Evolutionary conservation across 2,113 vertebrate species (phyloP).

Genomic region (Crotalus tigris): DNA sequence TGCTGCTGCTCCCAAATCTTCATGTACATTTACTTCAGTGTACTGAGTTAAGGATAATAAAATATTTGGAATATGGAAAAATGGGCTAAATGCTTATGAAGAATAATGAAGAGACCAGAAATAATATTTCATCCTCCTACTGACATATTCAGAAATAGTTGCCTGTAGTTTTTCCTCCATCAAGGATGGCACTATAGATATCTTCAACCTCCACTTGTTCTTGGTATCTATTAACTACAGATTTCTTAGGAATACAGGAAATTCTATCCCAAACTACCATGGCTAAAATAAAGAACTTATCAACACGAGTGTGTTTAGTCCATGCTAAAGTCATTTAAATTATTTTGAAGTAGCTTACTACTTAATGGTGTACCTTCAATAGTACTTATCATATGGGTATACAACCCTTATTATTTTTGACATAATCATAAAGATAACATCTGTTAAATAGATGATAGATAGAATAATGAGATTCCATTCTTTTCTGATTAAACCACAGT

Average conservation of each 20-base stretch:
- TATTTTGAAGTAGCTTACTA: background rate
- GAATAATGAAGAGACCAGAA: background rate
- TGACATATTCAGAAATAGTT: background rate
- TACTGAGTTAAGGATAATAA: slow-evolving; percentile 62
- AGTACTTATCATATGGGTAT: background rate
- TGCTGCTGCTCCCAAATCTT: slow-evolving; percentile 30
- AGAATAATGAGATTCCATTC: background rate
- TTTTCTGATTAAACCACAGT: background rate
- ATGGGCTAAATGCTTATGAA: background rate
- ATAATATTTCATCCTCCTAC: background rate
- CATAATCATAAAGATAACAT: background rate
- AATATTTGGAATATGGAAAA: background rate
- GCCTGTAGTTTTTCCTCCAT: background rate
- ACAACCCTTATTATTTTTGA: background rate
- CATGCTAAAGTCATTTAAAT: background rate
- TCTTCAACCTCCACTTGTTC: background rate
- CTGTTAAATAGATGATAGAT: background rate
- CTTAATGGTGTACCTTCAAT: no score
- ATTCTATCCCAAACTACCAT: background rate
- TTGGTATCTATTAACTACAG: background rate
- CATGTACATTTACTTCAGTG: slow-evolving; percentile 69
- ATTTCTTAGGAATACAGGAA: no score
- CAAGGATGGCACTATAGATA: background rate
- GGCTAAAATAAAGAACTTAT: background rate
- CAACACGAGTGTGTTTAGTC: background rate